Percentiles rank a stretch among this genome's conserved stretches.
These are phyloP conservation scores for Aspiorhynchus laticeps DNA, from an alignment of 2,113 vertebrate genomes.

Conservation along the genomic window DNA sequence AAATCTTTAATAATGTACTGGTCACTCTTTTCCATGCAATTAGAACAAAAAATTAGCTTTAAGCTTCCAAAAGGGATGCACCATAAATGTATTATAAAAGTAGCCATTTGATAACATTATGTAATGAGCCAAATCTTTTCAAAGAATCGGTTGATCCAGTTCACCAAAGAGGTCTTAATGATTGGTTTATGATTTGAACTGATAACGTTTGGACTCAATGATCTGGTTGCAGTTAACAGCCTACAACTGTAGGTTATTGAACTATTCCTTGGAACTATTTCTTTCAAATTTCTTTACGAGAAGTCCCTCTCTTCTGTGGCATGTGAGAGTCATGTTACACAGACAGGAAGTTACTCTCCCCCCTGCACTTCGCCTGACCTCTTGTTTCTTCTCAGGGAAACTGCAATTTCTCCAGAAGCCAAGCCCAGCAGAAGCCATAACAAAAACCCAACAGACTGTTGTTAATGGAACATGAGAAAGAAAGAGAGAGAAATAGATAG, in stretches of 20 bases:
- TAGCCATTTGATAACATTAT: not conserved
- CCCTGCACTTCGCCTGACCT: not conserved
- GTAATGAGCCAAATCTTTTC: not conserved
- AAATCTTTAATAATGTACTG: not conserved
- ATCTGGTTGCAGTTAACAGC: not conserved
- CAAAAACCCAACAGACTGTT: not conserved
- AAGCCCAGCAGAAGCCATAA: not conserved
- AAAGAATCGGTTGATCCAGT: not conserved
- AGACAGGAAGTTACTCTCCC: not conserved
- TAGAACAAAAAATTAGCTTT: not conserved
- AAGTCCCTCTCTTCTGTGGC: not conserved
- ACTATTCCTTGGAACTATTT: not conserved
- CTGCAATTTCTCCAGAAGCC: not conserved
- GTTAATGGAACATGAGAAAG: not conserved
- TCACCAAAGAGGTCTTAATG: not conserved
- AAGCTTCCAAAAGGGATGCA: not conserved
- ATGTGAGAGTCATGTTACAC: not conserved
- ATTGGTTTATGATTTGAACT: not conserved
- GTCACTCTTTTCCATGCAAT: not conserved
- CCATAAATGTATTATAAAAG: not conserved
- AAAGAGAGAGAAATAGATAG: not conserved
- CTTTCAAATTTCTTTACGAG: not conserved
- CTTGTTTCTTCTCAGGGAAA: slow-evolving; percentile 24
- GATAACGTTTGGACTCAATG: not conserved
- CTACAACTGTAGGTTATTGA: too few species aligned